phyloP scores from a whole-genome alignment of 1,140 invertebrate species.

The Bicyclus anynana region DNA sequence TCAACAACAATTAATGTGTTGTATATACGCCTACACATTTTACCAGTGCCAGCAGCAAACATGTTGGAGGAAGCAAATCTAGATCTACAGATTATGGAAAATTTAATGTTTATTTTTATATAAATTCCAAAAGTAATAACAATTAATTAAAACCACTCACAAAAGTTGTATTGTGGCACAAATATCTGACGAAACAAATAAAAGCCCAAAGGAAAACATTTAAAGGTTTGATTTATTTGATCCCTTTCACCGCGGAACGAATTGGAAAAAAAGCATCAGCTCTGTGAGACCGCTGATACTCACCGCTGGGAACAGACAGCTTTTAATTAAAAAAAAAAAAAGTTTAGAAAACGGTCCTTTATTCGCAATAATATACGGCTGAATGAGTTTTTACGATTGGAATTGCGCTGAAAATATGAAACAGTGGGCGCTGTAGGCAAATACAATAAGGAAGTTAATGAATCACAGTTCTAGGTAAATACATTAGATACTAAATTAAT shows the following conservation, averaged over 20 bases:
- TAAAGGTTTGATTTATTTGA: constrained; percentile 7
- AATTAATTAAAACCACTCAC: neutral
- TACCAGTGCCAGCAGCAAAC: no score
- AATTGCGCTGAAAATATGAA: neutral
- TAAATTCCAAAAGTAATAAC: neutral
- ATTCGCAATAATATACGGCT: neutral
- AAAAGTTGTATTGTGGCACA: neutral
- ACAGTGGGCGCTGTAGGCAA: neutral
- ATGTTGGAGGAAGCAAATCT: no score
- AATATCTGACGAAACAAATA: constrained; percentile 1
- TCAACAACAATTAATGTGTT: no score
- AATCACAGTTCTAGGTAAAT: no score
- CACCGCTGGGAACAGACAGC: neutral
- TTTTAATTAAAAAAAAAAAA: constrained; percentile 1
- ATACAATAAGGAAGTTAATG: no score
- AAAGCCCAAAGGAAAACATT: constrained; percentile 6
- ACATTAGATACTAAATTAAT: no score
- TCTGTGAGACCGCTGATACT: neutral
- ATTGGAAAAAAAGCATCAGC: constrained; percentile 1
- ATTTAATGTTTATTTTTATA: no score
- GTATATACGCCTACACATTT: no score
- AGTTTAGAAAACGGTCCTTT: neutral
- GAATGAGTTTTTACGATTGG: neutral
- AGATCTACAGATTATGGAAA: no score
- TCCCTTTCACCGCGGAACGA: constrained; percentile 4